These are phyloP conservation scores for Menidia beryllina DNA, from an alignment of 2,113 vertebrate genomes.

Conservation along the genomic window DNA sequence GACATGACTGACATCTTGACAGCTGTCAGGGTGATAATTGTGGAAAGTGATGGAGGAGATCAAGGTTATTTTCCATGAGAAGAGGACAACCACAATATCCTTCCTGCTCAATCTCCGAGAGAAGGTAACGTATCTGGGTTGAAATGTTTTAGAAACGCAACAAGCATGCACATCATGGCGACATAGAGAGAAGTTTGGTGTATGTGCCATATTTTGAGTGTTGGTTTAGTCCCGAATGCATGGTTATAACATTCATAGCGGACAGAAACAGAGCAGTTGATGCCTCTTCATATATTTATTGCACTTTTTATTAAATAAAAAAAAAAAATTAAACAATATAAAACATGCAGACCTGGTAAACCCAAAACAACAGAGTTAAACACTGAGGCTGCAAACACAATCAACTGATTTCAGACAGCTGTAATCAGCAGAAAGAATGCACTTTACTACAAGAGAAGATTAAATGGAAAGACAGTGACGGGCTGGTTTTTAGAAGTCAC, in stretches of 20 bases:
- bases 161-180: background rate
- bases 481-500: background rate
- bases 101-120: constrained; percentile 77
- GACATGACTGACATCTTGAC: constrained; percentile 34
- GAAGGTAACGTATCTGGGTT: constrained; percentile 17
- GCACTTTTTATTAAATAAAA: constrained; percentile 66
- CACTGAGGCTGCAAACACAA: constrained; percentile 29
- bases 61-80: constrained; percentile 79
- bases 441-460: constrained; percentile 12
- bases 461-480: background rate
- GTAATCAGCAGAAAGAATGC: constrained; percentile 14
- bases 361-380: constrained; percentile 16
- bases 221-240: constrained; percentile 11
- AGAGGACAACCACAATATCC: constrained; percentile 84
- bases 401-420: background rate
- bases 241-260: background rate
- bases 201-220: background rate
- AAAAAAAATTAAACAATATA: constrained; percentile 5
- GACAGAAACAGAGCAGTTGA: background rate
- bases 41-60: constrained; percentile 80
- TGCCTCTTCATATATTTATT: constrained; percentile 32
- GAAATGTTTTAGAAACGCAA: constrained; percentile 17
- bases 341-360: constrained; percentile 44
- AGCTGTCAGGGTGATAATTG: constrained; percentile 72
- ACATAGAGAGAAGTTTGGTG: background rate